Conservation (phyloP, 2,888 invertebrate species). For the Phyllotreta cruciferae region DNA sequence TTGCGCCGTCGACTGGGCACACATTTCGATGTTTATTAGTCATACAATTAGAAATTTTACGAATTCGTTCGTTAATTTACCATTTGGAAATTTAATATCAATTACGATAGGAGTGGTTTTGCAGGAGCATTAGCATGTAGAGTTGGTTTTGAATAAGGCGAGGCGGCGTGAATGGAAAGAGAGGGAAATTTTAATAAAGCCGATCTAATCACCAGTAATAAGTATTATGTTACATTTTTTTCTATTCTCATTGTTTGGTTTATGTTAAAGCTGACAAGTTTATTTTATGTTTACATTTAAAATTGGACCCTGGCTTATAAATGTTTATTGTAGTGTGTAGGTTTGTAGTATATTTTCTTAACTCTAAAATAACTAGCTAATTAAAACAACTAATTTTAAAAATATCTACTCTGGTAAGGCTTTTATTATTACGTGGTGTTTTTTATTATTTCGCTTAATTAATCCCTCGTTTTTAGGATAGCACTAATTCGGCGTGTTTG, state of each 20-base stretch:
- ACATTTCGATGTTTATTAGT: slow-evolving; percentile 20
- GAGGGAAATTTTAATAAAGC: slow-evolving; percentile 23
- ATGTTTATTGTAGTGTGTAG: slow-evolving; percentile 20
- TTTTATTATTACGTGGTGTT: no score
- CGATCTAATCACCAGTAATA: slow-evolving; percentile 19
- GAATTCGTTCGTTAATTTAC: background rate
- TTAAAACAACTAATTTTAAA: background rate
- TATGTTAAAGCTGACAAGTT: slow-evolving; percentile 30
- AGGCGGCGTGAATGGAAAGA: slow-evolving; percentile 22
- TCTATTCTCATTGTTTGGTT: slow-evolving; percentile 22
- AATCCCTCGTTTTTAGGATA: background rate
- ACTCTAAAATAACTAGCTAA: slow-evolving; percentile 8
- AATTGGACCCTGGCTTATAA: slow-evolving; percentile 12
- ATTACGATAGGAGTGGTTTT: slow-evolving; percentile 22
- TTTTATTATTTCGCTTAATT: background rate
- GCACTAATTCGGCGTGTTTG: slow-evolving; percentile 1
- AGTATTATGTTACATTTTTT: slow-evolving; percentile 21
- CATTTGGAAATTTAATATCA: background rate
- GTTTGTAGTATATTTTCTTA: slow-evolving; percentile 22
- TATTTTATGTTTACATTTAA: slow-evolving; percentile 27
- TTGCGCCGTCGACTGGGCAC: slow-evolving; percentile 24
- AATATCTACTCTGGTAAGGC: no score
- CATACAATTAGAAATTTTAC: slow-evolving; percentile 1
- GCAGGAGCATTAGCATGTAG: slow-evolving; percentile 4
- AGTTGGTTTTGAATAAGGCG: slow-evolving; percentile 12